Evolutionary conservation across 2,113 vertebrate species (phyloP), one percentile per base, ranked within the genome.

Genomic region (Corythornis cristatus): DNA sequence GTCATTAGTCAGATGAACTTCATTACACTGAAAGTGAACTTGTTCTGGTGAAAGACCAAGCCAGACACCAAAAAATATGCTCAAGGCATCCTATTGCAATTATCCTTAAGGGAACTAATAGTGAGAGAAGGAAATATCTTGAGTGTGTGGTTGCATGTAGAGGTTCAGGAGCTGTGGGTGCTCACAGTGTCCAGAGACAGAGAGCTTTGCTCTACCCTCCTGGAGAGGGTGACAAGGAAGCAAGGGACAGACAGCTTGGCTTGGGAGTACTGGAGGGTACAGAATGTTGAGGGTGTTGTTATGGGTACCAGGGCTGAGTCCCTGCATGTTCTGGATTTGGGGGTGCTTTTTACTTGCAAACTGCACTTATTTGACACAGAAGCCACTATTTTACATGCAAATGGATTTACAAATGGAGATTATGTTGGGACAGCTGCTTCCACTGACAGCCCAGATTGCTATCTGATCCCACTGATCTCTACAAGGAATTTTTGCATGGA

Each of bases 401-500:
- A 42, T 57, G 37, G 37, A 9, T 37, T 37, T 37, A 37, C 37
- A 37, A 29, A 45, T 29, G 0, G 7, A 67, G 72, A 67, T 35
- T 18, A 12, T 26, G 51, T 29, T 48, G 40, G 61, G 67, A 71
- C 21, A 58, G 37, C 23, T 26, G 43, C 40, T 50, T 65, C 50
- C 40, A 22, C 40, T 60, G 33, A 20, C 42, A 90, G 60, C 22
- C 26, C 37, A 31, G 18, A 22, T 46, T 54, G 21, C 58, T 57
- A 2, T 40, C 4, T 2, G 73, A 40, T 33, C 19, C 37, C 0
- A 0, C 21, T n/a, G 33, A 11, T 68, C 46, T 66, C 45, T 70
- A 15, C 31, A n/a, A 50, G 46, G 65, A 40, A 4, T 19, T 70
- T 78, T 56, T 71, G 17, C 22, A 53, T 19, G 42, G 54, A 65